Conservation (phyloP, 2,113 vertebrate species). For the Centropus unirufus region DNA sequence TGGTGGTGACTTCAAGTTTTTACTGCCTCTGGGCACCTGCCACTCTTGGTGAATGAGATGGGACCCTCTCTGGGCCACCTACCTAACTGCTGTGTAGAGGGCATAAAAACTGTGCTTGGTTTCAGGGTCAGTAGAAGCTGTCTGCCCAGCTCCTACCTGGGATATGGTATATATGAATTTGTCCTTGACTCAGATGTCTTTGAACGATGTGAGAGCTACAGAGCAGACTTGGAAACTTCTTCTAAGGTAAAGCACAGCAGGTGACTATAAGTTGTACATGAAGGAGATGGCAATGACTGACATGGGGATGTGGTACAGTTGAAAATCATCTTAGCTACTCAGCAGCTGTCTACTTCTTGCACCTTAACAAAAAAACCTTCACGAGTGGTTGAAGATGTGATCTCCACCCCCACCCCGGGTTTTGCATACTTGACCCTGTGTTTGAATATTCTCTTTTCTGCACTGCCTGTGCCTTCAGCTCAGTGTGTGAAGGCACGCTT, state of each 20-base stretch:
- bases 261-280: neutral
- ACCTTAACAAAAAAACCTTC: neutral
- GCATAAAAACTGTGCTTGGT: neutral
- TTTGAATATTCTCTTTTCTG: neutral
- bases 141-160: neutral
- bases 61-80: neutral
- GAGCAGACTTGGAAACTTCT: neutral
- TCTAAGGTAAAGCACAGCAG: neutral
- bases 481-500: fast-evolving
- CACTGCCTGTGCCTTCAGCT: neutral
- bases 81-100: neutral
- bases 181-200: fast-evolving
- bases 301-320: fast-evolving
- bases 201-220: neutral
- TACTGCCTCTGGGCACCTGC: neutral
- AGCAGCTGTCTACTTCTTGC: fast-evolving
- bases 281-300: neutral
- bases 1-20: neutral
- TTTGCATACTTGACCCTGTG: neutral
- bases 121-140: neutral
- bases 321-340: neutral
- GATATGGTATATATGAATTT: neutral
- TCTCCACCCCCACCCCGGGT: neutral
- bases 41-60: neutral
- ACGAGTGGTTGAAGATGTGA: neutral